A percentile compares a stretch with the other conserved stretches of the same genome.
Evolutionary conservation across 2,113 vertebrate genomes (phyloP).

Genomic region (Smithornis capensis): DNA sequence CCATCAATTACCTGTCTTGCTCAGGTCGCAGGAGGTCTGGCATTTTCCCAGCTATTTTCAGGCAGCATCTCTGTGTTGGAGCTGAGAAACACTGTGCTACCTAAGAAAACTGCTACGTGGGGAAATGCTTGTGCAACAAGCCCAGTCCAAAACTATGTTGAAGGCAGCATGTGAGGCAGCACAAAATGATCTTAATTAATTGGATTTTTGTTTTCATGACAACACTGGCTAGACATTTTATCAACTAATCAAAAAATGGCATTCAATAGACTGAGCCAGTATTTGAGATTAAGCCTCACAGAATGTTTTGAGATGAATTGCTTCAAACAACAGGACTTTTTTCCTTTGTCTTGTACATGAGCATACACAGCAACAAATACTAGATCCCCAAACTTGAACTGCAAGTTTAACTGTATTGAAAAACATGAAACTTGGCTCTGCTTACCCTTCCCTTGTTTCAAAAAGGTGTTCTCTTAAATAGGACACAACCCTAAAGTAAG

Average conservation of each 20-base stretch:
- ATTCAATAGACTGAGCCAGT: not conserved
- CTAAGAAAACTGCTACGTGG: not conserved
- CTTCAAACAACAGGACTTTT: not conserved
- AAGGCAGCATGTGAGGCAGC: not conserved
- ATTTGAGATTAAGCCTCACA: not conserved
- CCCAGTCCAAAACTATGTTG: not conserved
- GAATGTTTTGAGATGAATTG: not conserved
- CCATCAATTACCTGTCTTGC: not conserved
- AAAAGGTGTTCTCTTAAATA: not conserved
- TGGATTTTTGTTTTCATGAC: not conserved
- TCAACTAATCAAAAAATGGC: not conserved
- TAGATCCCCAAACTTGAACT: not conserved
- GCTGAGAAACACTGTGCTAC: not conserved
- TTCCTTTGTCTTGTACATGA: not conserved
- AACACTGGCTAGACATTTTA: not conserved
- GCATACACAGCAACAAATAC: not conserved
- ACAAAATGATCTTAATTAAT: not conserved
- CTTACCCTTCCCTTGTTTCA: not conserved
- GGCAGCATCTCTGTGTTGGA: not conserved
- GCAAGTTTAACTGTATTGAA: not conserved
- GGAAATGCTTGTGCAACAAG: not conserved
- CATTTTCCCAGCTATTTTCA: not conserved
- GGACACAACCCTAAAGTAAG: not conserved
- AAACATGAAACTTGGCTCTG: not conserved
- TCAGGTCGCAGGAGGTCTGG: not conserved